Conservation (phyloP, 2,888 invertebrate species). For the Meliscaeva auricollis region DNA sequence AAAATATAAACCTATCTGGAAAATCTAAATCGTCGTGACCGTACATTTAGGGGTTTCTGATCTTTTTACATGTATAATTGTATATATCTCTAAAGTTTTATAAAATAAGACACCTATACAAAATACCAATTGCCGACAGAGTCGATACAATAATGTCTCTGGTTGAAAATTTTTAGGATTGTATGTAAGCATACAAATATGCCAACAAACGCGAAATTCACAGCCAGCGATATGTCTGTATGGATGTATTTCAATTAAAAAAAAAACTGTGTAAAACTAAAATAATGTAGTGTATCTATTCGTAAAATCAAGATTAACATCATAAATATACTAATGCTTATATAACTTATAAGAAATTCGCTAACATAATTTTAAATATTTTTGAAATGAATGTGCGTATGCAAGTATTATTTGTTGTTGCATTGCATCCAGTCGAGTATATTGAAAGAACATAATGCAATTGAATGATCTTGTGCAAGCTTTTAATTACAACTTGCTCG, state of each 20-base stretch:
- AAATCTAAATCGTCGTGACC: no score
- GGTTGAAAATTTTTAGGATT: no score
- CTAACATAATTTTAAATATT: background rate
- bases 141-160: background rate
- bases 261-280: background rate
- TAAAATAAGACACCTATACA: conserved; percentile 34
- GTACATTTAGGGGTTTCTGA: no score
- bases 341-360: background rate
- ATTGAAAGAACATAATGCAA: conserved; percentile 8
- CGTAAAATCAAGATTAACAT: background rate
- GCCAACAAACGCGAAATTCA: no score
- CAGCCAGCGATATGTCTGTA: no score
- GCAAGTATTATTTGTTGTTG: background rate
- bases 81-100: no score
- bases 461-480: background rate
- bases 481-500: background rate
- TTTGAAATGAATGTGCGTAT: background rate
- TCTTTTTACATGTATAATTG: no score
- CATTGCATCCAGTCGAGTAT: background rate
- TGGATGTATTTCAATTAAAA: no score
- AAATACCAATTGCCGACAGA: conserved; percentile 32
- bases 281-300: background rate
- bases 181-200: no score
- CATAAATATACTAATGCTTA: background rate
- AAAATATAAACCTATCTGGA: no score